phyloP scores from a whole-genome alignment of 1,140 invertebrate genomes.

The Ericerus pela region DNA sequence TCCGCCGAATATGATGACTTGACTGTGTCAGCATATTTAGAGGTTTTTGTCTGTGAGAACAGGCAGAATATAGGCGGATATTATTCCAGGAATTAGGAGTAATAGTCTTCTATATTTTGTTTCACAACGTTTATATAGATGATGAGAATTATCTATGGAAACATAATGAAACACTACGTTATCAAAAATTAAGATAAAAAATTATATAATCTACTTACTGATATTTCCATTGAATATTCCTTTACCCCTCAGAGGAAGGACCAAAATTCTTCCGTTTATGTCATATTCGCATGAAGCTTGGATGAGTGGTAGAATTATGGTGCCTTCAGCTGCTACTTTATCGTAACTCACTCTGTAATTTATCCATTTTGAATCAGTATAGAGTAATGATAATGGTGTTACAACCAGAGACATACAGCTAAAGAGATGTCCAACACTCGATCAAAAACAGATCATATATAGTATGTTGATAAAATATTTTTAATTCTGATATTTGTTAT shows the following conservation, averaged over 20 bases:
- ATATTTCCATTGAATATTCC: slow-evolving; percentile 51
- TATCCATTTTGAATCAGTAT: too few relatives aligned
- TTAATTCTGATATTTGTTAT: too few relatives aligned
- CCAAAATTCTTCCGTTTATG: slow-evolving; percentile 44
- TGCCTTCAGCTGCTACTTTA: slow-evolving; percentile 40
- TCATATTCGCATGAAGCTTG: slow-evolving; percentile 47
- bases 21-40: too few relatives aligned
- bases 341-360: slow-evolving; percentile 39
- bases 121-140: background rate
- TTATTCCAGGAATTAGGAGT: too few relatives aligned
- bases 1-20: too few relatives aligned
- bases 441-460: too few relatives aligned
- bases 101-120: background rate
- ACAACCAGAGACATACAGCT: too few relatives aligned
- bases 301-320: slow-evolving; percentile 40
- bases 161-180: background rate
- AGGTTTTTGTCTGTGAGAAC: too few relatives aligned
- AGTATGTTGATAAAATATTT: too few relatives aligned
- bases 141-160: background rate
- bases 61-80: too few relatives aligned
- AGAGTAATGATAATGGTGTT: too few relatives aligned
- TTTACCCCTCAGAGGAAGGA: slow-evolving; percentile 46
- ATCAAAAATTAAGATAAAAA: background rate
- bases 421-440: too few relatives aligned
- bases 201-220: slow-evolving; percentile 38